Conservation (phyloP, 2,113 vertebrate genomes). For the Forbesichthys agassizii region DNA sequence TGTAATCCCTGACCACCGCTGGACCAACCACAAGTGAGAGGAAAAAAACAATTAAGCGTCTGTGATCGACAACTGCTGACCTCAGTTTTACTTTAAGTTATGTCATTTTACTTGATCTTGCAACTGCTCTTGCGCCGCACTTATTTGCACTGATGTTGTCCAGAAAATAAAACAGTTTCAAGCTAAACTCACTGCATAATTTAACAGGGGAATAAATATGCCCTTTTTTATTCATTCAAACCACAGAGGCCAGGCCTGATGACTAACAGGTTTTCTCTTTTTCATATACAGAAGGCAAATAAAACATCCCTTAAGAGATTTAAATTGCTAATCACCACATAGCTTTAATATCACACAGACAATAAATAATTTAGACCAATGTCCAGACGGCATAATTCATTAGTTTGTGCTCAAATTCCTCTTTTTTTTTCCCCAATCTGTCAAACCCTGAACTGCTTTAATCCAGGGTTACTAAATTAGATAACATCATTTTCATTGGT, state of each 20-base stretch:
- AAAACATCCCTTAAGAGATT: conserved; percentile 66
- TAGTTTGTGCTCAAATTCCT: conserved; percentile 62
- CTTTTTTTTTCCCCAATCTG: conserved; percentile 65
- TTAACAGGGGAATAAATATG: conserved; percentile 66
- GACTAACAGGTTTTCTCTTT: conserved; percentile 58
- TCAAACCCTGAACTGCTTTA: conserved; percentile 68
- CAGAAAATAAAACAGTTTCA: conserved; percentile 64
- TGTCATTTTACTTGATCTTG: conserved; percentile 40
- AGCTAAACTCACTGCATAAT: conserved; percentile 69
- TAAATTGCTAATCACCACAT: conserved; percentile 77
- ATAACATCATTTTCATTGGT: conserved; percentile 67
- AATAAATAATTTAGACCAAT: conserved; percentile 77
- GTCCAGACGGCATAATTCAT: conserved; percentile 69
- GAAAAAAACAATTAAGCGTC: not conserved
- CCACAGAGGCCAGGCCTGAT: conserved; percentile 65
- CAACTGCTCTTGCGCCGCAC: conserved; percentile 27
- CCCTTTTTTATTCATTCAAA: conserved; percentile 63
- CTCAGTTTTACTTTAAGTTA: conserved; percentile 21
- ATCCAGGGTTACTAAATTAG: conserved; percentile 65
- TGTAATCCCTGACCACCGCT: no score
- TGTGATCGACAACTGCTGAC: not conserved
- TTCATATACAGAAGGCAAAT: conserved; percentile 57
- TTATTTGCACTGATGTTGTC: conserved; percentile 46
- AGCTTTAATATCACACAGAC: conserved; percentile 70
- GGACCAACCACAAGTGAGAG: no score